Conservation (phyloP, 2,888 invertebrate species). For the Papilio demoleus region DNA sequence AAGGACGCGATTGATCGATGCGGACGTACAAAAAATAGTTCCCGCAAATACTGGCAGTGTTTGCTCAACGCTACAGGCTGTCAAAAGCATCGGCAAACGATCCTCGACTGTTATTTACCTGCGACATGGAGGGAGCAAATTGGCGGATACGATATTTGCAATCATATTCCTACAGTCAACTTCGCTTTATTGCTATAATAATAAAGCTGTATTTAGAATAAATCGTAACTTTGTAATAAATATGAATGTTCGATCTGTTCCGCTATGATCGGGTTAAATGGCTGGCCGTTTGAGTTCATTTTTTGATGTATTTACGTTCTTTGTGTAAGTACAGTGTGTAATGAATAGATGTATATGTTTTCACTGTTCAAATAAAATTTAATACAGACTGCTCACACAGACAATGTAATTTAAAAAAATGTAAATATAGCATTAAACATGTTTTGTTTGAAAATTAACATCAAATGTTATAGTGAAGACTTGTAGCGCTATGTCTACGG, state of each 20-base stretch:
- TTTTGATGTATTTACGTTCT: slow-evolving; percentile 8
- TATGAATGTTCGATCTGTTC: slow-evolving; percentile 61
- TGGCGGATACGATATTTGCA: slow-evolving; percentile 37
- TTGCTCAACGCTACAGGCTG: slow-evolving; percentile 68
- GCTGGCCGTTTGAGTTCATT: slow-evolving; percentile 33
- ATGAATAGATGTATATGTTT: not conserved
- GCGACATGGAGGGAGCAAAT: slow-evolving; percentile 57
- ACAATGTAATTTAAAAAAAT: too few species aligned
- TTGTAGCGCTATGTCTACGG: slow-evolving; percentile 10
- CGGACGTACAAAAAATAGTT: slow-evolving; percentile 51
- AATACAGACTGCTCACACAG: not conserved
- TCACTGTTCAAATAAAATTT: not conserved
- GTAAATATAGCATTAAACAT: too few species aligned
- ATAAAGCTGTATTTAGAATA: slow-evolving; percentile 33
- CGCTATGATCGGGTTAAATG: slow-evolving; percentile 57
- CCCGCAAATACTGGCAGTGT: slow-evolving; percentile 64
- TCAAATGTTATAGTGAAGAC: not conserved
- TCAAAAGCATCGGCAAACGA: slow-evolving; percentile 76
- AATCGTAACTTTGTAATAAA: slow-evolving; percentile 36
- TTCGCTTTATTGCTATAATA: slow-evolving; percentile 28
- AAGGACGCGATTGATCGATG: slow-evolving; percentile 21
- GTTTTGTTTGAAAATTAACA: not conserved
- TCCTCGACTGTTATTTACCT: slow-evolving; percentile 68
- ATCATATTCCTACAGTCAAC: slow-evolving; percentile 30
- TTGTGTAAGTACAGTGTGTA: not conserved